These are phyloP conservation scores for Chloebia gouldiae DNA, from an alignment of 2,113 vertebrate genomes.

Conservation along the genomic window DNA sequence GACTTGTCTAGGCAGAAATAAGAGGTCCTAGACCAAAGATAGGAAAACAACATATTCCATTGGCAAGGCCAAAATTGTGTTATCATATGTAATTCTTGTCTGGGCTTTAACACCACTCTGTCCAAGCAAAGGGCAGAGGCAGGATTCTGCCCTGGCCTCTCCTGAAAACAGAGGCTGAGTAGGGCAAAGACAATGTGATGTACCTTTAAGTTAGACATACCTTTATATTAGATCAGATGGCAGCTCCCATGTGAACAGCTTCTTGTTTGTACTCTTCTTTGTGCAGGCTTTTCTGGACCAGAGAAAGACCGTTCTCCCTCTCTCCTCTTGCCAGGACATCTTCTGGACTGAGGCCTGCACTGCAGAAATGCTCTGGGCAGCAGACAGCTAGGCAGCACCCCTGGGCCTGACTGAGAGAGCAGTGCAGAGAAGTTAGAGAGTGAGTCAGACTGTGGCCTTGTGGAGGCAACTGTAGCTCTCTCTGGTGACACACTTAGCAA, in stretches of 20 bases:
- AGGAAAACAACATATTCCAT: not conserved
- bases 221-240: not conserved
- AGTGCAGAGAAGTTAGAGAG: not conserved
- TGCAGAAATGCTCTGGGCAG: not conserved
- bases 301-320: not conserved
- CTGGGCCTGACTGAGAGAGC: not conserved
- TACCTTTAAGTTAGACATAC: not conserved
- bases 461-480: not conserved
- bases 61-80: not conserved
- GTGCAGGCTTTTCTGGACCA: not conserved
- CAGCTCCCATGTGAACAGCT: not conserved
- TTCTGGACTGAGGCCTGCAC: not conserved
- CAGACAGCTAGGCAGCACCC: not conserved
- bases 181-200: not conserved
- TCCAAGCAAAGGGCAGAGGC: not conserved
- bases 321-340: not conserved
- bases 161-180: not conserved
- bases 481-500: not conserved
- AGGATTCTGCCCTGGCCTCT: not conserved
- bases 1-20: not conserved
- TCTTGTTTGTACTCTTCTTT: not conserved
- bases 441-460: not conserved
- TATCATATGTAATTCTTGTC: not conserved
- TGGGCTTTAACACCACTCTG: not conserved
- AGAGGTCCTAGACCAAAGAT: not conserved